Base-by-base conservation (phyloP, 2,113 vertebrate species). In the Misgurnus mizolepis region DNA sequence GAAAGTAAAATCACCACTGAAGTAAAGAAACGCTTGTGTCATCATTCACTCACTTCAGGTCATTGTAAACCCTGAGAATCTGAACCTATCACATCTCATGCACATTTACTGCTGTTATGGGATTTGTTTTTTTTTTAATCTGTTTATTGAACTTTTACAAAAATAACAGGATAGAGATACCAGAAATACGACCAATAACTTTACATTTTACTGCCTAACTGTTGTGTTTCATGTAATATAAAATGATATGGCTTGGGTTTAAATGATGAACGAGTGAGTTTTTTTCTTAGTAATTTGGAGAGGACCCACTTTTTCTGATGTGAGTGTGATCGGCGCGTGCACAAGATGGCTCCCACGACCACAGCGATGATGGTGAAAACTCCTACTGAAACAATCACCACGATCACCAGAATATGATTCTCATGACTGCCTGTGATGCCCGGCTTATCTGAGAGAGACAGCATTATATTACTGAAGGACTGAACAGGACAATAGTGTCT, bases 231-330 rank as follows among this genome's bases (percentile, higher is more conserved):
- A 3, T 34, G 27, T 34, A 34, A 34, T 34, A 34, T 34, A 34
- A 34, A 34, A 34, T 34, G 27, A 34, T 3, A 34, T 34, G 27
- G 3, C 14, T 45, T 0, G 12, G 18, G 40, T 0, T 61, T 40
- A 12, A n/a, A 18, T 3, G 55, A 14, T 6, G 8, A 6, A 68
- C 18, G 6, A 69, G 22, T 60, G 7, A 64, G 27, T 34, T 34
- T 34, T 34, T 34, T 34, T 34, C 27, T 34, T 34, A 34, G 27
- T 34, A 34, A 34, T 34, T 34, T 34, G 27, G 1, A 34, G 11
- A 73, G 47, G 5, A 0, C 88, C 93, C 91, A 99, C 97, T 99
- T 99, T 56, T 98, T 99, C 89, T 99, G 97, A 88, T 98, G 96
- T 22, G 96, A 96, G 8, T 94, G 96, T 61, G 96, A 98, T 4